Percentiles rank a stretch among this genome's conserved stretches.
phyloP scores from a whole-genome alignment of 2,888 invertebrate genomes.

The Dastarcus helophoroides region DNA sequence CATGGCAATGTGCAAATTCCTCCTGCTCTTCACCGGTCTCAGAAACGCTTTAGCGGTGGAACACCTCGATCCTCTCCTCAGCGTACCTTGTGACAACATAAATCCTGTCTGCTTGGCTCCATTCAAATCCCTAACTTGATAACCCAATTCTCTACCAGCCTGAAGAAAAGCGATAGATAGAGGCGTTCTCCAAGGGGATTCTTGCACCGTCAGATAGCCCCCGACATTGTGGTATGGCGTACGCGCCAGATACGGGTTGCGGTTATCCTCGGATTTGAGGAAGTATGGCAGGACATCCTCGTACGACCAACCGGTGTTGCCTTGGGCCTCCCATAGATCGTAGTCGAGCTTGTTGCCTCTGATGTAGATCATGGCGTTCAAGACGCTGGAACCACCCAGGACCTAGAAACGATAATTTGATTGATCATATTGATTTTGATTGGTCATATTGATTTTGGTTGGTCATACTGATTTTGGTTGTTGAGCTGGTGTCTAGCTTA shows the following conservation, averaged over 20 bases:
- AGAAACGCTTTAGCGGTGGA: slow-evolving; percentile 83
- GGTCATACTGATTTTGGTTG: no score
- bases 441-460: no score
- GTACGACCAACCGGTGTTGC: slow-evolving; percentile 81
- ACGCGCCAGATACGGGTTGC: slow-evolving; percentile 67
- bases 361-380: slow-evolving; percentile 88
- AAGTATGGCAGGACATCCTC: slow-evolving; percentile 73
- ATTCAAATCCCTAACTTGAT: slow-evolving; percentile 69
- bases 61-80: slow-evolving; percentile 72
- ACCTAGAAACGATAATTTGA: slow-evolving; percentile 31
- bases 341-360: slow-evolving; percentile 80
- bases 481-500: no score
- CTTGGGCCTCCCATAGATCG: slow-evolving; percentile 73
- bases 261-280: slow-evolving; percentile 76
- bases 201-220: slow-evolving; percentile 74
- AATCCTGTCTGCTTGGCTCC: slow-evolving; percentile 77
- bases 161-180: slow-evolving; percentile 71
- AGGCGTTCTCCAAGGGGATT: slow-evolving; percentile 73
- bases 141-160: slow-evolving; percentile 73
- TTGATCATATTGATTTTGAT: no score
- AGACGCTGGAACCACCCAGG: slow-evolving; percentile 75
- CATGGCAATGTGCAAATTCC: slow-evolving; percentile 69
- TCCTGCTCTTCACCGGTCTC: slow-evolving; percentile 63
- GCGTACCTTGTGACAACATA: slow-evolving; percentile 69
- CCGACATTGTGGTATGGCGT: slow-evolving; percentile 68